Base-by-base conservation (phyloP, 2,888 invertebrate species). In the Drosophila bunnanda region DNA sequence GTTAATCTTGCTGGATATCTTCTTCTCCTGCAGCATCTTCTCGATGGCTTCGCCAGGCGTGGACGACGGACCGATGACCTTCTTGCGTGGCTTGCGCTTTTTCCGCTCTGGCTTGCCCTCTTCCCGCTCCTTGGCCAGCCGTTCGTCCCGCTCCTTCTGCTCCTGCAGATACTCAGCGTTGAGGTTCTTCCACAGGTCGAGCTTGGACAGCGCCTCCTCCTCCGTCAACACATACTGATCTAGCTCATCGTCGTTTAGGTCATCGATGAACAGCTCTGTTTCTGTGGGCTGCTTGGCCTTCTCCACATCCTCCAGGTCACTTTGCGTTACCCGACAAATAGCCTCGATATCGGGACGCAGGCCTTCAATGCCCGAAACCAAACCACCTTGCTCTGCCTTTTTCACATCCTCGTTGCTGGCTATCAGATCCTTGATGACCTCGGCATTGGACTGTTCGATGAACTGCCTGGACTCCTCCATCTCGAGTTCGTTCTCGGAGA, bases 1-100 rank as follows among this genome's bases (percentile, higher is more conserved):
- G 93, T 99, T 99, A 61, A 99, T 98, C 94, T 99, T 99, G 6
- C 95, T 95, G 4, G 99, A 99, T 77, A 99, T 96, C 90, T 97
- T 97, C 93, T 98, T 98, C 91, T 99, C 99, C 79, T 96, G 97
- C 22, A 99, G 93, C 95, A 99, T 98, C 93, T 98, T 98, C 91
- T 98, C 97, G 50, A 99, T 98, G 0, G 99, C 99, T 93, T 99
- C 98, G 4, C 96, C 97, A 61, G 94, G 94, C 0, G 95, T 95
- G 66, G 92, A 94, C 0, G 96, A 95, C 1, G 96, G 95, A 39
- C 94, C 94, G 46, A 94, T 93, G 4, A 94, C 93, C 80, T 95
- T 95, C 89, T 95, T 95, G 82, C 94, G 94, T 0, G 94, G 93
- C 36, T 95, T 94, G 48, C 95, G 95, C 59, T 96, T 94, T 91